phyloP scores from a whole-genome alignment of 2,113 vertebrate species.

The Periophthalmus modestus region DNA sequence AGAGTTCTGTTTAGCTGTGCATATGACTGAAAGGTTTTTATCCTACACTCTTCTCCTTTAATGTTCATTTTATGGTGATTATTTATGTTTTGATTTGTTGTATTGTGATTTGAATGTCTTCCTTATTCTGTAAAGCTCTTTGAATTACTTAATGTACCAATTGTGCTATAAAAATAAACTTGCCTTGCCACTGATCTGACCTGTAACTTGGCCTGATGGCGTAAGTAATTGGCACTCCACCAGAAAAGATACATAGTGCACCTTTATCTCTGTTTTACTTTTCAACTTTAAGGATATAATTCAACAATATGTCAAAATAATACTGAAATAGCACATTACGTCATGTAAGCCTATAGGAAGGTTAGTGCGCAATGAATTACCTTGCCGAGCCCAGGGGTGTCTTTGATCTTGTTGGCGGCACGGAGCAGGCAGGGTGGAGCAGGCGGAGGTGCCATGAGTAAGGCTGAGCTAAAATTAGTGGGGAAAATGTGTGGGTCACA shows the following conservation, averaged over 20 bases:
- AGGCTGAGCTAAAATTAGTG: constrained; percentile 91
- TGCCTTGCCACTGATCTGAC: neutral
- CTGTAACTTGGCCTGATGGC: neutral
- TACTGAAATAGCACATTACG: neutral
- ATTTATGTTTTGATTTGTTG: too few species aligned
- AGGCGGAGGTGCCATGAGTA: constrained; percentile 87
- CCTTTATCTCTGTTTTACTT: neutral
- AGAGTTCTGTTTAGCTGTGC: too few species aligned
- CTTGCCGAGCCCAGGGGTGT: constrained; percentile 95
- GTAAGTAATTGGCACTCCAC: too few species aligned
- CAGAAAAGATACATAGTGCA: neutral
- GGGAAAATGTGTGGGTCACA: constrained; percentile 88
- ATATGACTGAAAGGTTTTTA: too few species aligned
- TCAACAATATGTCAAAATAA: neutral
- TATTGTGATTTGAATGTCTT: too few species aligned
- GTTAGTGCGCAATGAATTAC: constrained; percentile 68
- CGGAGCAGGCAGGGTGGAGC: constrained; percentile 94
- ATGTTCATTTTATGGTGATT: too few species aligned
- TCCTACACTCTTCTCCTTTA: too few species aligned
- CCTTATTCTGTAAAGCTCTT: too few species aligned
- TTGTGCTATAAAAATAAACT: too few species aligned
- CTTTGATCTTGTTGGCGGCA: constrained; percentile 95
- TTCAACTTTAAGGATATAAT: neutral
- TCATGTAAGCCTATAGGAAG: too few species aligned
- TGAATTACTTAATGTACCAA: too few species aligned